A percentile compares a stretch with the other conserved stretches of the same genome.
Evolutionary conservation across 1,140 invertebrate species (phyloP).

Genomic region (Cotesia vestalis): DNA sequence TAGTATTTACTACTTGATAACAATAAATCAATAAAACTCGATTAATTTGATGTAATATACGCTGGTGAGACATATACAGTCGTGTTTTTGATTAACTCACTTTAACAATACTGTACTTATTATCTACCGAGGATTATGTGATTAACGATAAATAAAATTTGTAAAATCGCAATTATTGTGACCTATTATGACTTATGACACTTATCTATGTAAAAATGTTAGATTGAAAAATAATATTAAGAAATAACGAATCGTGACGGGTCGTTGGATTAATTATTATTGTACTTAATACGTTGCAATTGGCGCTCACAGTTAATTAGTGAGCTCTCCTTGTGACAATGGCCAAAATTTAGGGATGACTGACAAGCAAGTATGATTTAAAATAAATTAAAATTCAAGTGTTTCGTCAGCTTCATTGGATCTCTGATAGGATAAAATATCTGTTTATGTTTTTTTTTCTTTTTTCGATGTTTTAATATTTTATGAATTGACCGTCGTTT

Average conservation of each 20-base stretch:
- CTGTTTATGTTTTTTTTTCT: slow-evolving; percentile 21
- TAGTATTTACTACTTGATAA: background rate
- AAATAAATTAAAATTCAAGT: slow-evolving; percentile 22
- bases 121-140: slow-evolving; percentile 54
- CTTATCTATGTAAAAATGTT: slow-evolving; percentile 54
- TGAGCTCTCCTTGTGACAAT: slow-evolving; percentile 22
- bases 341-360: slow-evolving; percentile 23
- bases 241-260: slow-evolving; percentile 18
- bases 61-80: no score
- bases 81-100: no score
- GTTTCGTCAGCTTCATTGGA: slow-evolving; percentile 30
- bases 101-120: slow-evolving; percentile 54
- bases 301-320: background rate
- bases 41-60: no score
- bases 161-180: slow-evolving; percentile 7
- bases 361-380: slow-evolving; percentile 8
- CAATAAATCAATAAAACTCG: no score
- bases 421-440: slow-evolving; percentile 26
- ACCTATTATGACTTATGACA: background rate
- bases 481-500: slow-evolving; percentile 51
- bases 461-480: slow-evolving; percentile 49
- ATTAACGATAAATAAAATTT: slow-evolving; percentile 46
- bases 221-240: slow-evolving; percentile 42
- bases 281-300: slow-evolving; percentile 17
- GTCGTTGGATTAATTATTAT: slow-evolving; percentile 33